phyloP scores from a whole-genome alignment of 2,113 vertebrate species.

The Proteles cristata region DNA sequence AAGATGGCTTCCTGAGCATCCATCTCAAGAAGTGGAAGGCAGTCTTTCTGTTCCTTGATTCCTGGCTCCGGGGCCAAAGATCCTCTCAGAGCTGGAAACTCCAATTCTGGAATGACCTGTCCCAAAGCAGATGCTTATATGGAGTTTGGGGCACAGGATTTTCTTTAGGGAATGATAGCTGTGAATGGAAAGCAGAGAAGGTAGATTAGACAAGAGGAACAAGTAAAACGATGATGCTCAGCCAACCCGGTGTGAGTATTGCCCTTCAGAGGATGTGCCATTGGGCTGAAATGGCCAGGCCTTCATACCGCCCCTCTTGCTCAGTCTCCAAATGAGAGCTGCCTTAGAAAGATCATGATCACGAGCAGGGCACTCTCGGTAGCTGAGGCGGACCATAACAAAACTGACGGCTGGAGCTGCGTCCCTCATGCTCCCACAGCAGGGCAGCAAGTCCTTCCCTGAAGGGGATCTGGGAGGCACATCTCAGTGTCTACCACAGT shows the following conservation, averaged over 20 bases:
- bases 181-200: not conserved
- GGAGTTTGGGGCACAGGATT: not conserved
- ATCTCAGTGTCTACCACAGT: too few species aligned
- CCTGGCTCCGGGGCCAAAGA: not conserved
- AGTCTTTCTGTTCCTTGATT: not conserved
- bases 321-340: not conserved
- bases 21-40: not conserved
- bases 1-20: not conserved
- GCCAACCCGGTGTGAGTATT: rapidly evolving
- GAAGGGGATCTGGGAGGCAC: rapidly evolving
- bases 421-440: rapidly evolving
- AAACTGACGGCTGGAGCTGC: rapidly evolving
- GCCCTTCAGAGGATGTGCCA: rapidly evolving
- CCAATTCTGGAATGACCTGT: not conserved
- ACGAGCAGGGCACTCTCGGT: rapidly evolving
- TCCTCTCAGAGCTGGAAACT: not conserved
- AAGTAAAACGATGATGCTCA: not conserved
- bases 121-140: not conserved
- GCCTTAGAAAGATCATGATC: rapidly evolving
- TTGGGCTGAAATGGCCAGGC: not conserved
- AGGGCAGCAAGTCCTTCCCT: not conserved
- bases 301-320: rapidly evolving
- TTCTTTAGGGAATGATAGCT: not conserved
- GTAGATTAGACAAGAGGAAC: not conserved
- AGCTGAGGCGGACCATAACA: not conserved